phyloP scores from a whole-genome alignment of 1,140 invertebrate genomes.

The Liolophura sinensis region DNA sequence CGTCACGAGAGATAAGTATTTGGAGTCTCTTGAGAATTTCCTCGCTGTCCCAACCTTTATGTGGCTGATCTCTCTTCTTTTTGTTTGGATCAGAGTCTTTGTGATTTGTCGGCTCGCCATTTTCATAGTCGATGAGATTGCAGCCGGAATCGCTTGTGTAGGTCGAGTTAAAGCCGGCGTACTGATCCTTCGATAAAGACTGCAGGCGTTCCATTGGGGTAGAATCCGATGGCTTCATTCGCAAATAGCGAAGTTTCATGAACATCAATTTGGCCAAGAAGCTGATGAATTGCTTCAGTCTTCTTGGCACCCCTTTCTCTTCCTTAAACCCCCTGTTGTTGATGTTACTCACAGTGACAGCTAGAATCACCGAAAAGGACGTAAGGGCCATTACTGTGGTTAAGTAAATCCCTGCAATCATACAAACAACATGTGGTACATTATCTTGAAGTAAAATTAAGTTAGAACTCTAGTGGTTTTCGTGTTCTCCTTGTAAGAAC shows the following conservation, averaged over 20 bases:
- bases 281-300: constrained; percentile 19
- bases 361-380: constrained; percentile 56
- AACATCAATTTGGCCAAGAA: constrained; percentile 29
- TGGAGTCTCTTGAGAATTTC: constrained; percentile 30
- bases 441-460: too few species aligned
- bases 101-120: constrained; percentile 14
- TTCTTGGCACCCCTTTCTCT: constrained; percentile 31
- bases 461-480: too few species aligned
- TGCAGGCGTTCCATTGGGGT: too few species aligned
- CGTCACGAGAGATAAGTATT: constrained; percentile 27
- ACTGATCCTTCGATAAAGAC: too few species aligned
- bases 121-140: constrained; percentile 38
- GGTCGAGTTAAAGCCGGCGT: too few species aligned
- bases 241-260: constrained; percentile 28
- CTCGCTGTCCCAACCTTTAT: constrained; percentile 16
- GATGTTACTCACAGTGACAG: constrained; percentile 51
- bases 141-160: constrained; percentile 32
- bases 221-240: background rate
- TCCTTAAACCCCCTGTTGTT: constrained; percentile 29
- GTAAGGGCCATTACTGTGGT: constrained; percentile 56
- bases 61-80: too few species aligned
- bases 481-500: too few species aligned
- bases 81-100: too few species aligned
- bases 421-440: too few species aligned
- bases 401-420: constrained; percentile 54